Evolutionary conservation across 2,113 vertebrate species (phyloP).

Genomic region (Podarcis raffonei): DNA sequence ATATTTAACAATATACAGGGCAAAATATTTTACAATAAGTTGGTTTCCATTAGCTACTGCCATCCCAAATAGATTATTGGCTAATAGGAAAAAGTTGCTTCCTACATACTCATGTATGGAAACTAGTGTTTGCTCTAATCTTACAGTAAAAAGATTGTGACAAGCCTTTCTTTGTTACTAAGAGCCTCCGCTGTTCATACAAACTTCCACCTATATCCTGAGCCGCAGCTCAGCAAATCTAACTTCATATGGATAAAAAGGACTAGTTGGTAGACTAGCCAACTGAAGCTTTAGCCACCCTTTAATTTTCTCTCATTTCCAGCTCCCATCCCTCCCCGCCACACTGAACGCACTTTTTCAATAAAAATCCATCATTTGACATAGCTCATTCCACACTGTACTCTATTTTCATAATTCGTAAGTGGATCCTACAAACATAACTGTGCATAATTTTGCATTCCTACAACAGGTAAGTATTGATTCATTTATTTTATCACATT

Average conservation of each 20-base stretch:
- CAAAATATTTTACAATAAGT: background rate
- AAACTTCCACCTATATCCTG: slow-evolving; percentile 57
- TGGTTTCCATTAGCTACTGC: slow-evolving; percentile 36
- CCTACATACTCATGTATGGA: slow-evolving; percentile 8
- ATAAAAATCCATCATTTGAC: background rate
- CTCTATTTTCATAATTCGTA: background rate
- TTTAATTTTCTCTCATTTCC: slow-evolving; percentile 28
- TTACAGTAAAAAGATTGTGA: background rate
- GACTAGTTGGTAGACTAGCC: slow-evolving; percentile 23
- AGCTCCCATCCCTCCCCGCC: slow-evolving; percentile 9
- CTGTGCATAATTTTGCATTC: background rate
- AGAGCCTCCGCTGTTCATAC: slow-evolving; percentile 46
- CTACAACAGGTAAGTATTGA: background rate
- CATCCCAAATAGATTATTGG: slow-evolving; percentile 55
- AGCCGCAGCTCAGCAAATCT: slow-evolving; percentile 18
- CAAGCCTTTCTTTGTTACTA: slow-evolving; percentile 52
- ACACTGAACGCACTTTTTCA: background rate
- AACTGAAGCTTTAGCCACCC: slow-evolving; percentile 24
- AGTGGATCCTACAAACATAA: background rate
- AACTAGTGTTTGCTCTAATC: slow-evolving; percentile 44
- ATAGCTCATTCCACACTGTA: background rate
- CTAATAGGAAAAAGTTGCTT: slow-evolving; percentile 53
- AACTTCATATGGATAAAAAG: slow-evolving; percentile 24
- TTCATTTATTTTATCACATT: background rate
- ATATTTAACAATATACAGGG: no score